Conservation (phyloP, 2,888 invertebrate genomes). For the Epistrophella euchroma region DNA sequence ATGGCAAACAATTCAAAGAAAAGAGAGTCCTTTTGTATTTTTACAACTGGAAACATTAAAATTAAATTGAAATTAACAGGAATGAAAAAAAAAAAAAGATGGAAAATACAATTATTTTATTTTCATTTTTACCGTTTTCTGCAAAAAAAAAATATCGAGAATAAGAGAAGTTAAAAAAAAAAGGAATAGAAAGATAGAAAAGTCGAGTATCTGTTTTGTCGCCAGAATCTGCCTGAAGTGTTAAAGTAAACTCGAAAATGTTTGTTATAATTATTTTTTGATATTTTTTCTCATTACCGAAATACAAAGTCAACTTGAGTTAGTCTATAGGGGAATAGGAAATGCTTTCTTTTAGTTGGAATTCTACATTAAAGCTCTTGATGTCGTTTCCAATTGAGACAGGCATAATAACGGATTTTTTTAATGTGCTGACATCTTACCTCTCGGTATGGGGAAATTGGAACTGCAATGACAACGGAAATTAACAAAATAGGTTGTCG, state of each 20-base stretch:
- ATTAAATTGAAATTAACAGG: conserved; percentile 73
- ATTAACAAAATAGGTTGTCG: no score
- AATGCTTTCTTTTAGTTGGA: not conserved
- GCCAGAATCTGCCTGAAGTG: conserved; percentile 6
- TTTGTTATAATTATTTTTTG: conserved; percentile 4
- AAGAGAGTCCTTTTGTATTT: conserved; percentile 64
- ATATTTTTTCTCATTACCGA: conserved; percentile 18
- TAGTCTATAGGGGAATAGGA: not conserved
- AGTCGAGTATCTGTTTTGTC: conserved; percentile 24
- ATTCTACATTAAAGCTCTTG: not conserved
- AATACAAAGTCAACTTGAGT: not conserved
- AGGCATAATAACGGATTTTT: no score
- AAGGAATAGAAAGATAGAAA: conserved; percentile 11
- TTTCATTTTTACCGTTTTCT: conserved; percentile 5
- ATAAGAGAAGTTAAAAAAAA: not conserved
- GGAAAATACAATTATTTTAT: conserved; percentile 43
- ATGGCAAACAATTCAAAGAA: conserved; percentile 74
- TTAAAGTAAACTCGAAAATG: conserved; percentile 21
- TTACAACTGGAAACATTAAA: conserved; percentile 74
- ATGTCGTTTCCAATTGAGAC: not conserved
- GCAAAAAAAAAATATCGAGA: conserved; percentile 22
- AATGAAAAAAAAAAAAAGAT: conserved; percentile 18
- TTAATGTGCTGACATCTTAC: no score
- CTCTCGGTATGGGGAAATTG: no score
- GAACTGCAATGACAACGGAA: no score